Percentiles rank a stretch among this genome's conserved stretches.
Evolutionary conservation across 1,140 invertebrate species (phyloP).

Genomic region (Penaeus chinensis): DNA sequence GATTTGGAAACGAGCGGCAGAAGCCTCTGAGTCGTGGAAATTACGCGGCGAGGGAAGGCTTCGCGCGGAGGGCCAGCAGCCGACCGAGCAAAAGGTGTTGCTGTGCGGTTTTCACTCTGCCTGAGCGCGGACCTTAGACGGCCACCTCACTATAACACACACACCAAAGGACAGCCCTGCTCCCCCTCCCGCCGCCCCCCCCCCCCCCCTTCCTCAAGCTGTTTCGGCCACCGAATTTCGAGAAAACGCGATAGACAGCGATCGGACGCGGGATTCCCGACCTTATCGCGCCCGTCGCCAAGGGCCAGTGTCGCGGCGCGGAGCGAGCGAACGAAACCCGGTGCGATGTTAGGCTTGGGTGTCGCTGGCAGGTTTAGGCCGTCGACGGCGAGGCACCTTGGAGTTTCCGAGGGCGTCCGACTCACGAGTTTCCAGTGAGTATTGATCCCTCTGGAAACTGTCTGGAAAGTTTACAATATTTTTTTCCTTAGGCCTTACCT

Average conservation of each 20-base stretch:
- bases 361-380: slow-evolving; percentile 10
- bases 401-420: slow-evolving; percentile 45
- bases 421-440: slow-evolving; percentile 55
- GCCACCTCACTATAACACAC: slow-evolving; percentile 19
- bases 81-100: too few species aligned
- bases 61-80: too few species aligned
- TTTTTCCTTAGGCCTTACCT: slow-evolving; percentile 58
- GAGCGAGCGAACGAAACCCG: slow-evolving; percentile 21
- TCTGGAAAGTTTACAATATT: slow-evolving; percentile 61
- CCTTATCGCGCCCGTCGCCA: neutral
- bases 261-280: neutral
- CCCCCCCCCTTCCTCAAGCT: too few species aligned
- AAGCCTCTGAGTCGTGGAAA: too few species aligned
- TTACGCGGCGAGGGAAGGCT: too few species aligned
- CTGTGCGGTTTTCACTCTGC: too few species aligned
- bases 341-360: slow-evolving; percentile 22
- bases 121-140: slow-evolving; percentile 5
- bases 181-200: too few species aligned
- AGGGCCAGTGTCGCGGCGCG: neutral
- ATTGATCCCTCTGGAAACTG: slow-evolving; percentile 60
- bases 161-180: too few species aligned
- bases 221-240: too few species aligned
- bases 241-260: neutral
- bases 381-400: slow-evolving; percentile 46
- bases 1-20: too few species aligned